phyloP scores from a whole-genome alignment of 2,113 vertebrate species.

The Smithornis capensis region DNA sequence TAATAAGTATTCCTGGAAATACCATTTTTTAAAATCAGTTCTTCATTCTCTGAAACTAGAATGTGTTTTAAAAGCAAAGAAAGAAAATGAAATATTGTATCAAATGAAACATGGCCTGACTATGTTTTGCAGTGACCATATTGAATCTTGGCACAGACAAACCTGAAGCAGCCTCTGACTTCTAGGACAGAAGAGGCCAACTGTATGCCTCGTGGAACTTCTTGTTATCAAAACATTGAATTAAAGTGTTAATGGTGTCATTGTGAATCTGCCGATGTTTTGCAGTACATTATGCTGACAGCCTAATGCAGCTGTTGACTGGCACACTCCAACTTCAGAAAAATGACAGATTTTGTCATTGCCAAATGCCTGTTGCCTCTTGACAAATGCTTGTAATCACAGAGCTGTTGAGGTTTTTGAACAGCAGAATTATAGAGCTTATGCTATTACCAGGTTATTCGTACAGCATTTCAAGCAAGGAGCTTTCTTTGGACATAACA shows the following conservation, averaged over 20 bases:
- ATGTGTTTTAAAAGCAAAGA: background rate
- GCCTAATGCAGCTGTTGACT: slow-evolving; percentile 84
- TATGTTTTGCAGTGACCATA: background rate
- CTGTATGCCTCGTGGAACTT: slow-evolving; percentile 57
- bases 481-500: slow-evolving; percentile 1
- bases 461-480: background rate
- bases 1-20: background rate
- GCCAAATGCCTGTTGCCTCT: slow-evolving; percentile 78
- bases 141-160: background rate
- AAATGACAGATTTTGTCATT: slow-evolving; percentile 82
- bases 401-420: slow-evolving; percentile 55
- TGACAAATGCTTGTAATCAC: slow-evolving; percentile 71
- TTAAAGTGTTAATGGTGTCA: slow-evolving; percentile 71
- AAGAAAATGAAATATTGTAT: background rate
- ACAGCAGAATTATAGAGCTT: slow-evolving; percentile 14
- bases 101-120: background rate
- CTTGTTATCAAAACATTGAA: slow-evolving; percentile 66
- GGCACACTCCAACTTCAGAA: slow-evolving; percentile 83
- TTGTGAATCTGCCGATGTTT: slow-evolving; percentile 65
- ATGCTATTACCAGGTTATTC: slow-evolving; percentile 7
- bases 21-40: background rate
- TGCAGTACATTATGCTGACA: slow-evolving; percentile 50
- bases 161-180: background rate
- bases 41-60: background rate
- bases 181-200: slow-evolving; percentile 64